A percentile compares a stretch with the other conserved stretches of the same genome.
These are phyloP conservation scores for Trinorchestia longiramus DNA, from an alignment of 1,140 invertebrate species.

Conservation along the genomic window DNA sequence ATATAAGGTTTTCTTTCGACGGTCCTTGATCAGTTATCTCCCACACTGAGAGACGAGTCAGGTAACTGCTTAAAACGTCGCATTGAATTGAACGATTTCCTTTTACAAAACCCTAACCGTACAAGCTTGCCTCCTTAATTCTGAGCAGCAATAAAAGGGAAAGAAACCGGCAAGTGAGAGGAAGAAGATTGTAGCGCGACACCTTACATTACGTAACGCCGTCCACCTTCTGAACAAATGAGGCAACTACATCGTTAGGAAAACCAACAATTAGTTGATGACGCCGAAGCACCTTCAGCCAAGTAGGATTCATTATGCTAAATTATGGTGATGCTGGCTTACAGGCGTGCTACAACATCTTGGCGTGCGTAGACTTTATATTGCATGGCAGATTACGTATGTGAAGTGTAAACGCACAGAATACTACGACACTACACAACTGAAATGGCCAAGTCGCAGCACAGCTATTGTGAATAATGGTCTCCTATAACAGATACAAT, in stretches of 20 bases:
- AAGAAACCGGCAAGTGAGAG: not conserved
- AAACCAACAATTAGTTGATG: not conserved
- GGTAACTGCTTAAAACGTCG: not conserved
- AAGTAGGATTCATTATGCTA: not conserved
- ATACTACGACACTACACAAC: not conserved
- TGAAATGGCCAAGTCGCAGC: too few relatives aligned
- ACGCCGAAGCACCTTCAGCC: not conserved
- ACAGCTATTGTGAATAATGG: too few relatives aligned
- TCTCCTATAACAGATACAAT: too few relatives aligned
- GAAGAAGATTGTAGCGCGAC: not conserved
- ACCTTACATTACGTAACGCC: slow-evolving; percentile 19
- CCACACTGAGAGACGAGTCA: not conserved
- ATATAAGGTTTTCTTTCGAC: not conserved
- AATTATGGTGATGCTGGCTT: not conserved
- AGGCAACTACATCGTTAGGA: not conserved
- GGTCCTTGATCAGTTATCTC: not conserved
- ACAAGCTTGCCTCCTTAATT: not conserved
- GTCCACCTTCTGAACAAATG: not conserved
- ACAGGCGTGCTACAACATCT: not conserved
- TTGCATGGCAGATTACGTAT: not conserved
- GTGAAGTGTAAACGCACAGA: not conserved
- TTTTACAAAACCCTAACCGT: not conserved
- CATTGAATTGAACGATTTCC: not conserved
- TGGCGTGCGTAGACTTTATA: not conserved
- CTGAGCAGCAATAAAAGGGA: not conserved